Evolutionary conservation across 2,797 vertebrate genomes (phyloP).

Genomic region (Champsocephalus esox): DNA sequence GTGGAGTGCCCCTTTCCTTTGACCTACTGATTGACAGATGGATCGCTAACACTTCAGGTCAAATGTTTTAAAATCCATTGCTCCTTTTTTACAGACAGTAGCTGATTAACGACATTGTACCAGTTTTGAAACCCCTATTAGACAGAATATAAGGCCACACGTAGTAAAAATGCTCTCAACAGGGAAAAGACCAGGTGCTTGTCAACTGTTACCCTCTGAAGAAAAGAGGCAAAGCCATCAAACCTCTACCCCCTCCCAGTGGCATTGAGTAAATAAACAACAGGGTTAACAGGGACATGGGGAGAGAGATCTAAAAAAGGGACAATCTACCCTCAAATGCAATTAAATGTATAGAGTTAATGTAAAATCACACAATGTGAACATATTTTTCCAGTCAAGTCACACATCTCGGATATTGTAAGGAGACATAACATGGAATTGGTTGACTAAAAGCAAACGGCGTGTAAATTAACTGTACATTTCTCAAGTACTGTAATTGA

Average conservation of each 20-base stretch:
- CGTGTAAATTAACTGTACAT: background rate
- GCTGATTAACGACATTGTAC: slow-evolving; percentile 5
- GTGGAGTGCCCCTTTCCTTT: background rate
- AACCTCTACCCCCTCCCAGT: slow-evolving; percentile 28
- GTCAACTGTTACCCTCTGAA: slow-evolving; percentile 40
- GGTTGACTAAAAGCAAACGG: background rate
- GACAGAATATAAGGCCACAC: slow-evolving; percentile 10
- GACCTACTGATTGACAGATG: background rate
- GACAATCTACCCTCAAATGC: background rate
- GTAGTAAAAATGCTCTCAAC: slow-evolving; percentile 2
- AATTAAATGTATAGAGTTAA: background rate
- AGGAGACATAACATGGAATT: background rate
- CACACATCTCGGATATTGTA: background rate
- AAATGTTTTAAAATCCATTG: background rate
- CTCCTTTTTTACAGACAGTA: background rate
- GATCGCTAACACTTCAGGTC: background rate
- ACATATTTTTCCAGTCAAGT: background rate
- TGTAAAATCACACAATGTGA: background rate
- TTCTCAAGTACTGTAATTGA: background rate
- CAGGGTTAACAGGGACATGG: slow-evolving; percentile 36
- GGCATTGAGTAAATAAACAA: slow-evolving; percentile 43
- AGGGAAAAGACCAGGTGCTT: slow-evolving; percentile 28
- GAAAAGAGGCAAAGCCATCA: slow-evolving; percentile 12
- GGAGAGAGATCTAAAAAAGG: slow-evolving; percentile 35
- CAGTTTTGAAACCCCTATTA: slow-evolving; percentile 21